Evolutionary conservation across 2,113 vertebrate species (phyloP).

Genomic region (Anguilla japonica): DNA sequence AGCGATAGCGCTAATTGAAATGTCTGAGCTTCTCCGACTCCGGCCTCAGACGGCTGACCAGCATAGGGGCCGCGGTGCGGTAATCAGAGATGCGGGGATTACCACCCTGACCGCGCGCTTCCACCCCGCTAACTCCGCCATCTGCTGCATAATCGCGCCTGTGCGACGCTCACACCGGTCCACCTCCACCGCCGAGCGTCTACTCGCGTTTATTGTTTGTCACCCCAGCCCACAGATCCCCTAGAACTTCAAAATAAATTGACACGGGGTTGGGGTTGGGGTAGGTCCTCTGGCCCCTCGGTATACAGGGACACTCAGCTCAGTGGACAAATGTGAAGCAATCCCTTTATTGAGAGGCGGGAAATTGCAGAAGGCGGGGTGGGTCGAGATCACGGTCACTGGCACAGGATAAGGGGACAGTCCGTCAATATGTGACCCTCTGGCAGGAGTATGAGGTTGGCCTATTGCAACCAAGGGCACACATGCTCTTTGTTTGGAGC

Average conservation of each 20-base stretch:
- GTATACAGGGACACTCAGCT: background rate
- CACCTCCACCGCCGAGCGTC: background rate
- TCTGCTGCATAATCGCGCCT: constrained; percentile 50
- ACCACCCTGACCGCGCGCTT: constrained; percentile 49
- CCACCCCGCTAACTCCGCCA: constrained; percentile 54
- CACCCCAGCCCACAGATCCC: background rate
- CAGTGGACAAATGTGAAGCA: background rate
- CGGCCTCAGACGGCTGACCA: constrained; percentile 39
- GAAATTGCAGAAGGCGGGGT: background rate
- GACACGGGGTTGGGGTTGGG: background rate
- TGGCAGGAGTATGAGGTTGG: background rate
- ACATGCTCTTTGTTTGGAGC: background rate
- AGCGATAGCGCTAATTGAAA: constrained; percentile 64
- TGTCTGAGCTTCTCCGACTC: constrained; percentile 46
- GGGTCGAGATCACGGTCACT: background rate
- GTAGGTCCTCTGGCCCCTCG: background rate
- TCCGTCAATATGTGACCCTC: background rate
- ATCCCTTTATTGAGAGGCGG: background rate
- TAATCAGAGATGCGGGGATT: constrained; percentile 58
- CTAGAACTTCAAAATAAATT: background rate
- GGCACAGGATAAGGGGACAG: background rate
- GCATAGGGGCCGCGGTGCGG: constrained; percentile 33
- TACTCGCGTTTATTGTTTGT: background rate
- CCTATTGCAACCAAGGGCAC: background rate
- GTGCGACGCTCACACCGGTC: constrained; percentile 17